These are phyloP conservation scores for Ceratothoa steindachneri DNA, from an alignment of 2,888 invertebrate genomes.

Conservation along the genomic window DNA sequence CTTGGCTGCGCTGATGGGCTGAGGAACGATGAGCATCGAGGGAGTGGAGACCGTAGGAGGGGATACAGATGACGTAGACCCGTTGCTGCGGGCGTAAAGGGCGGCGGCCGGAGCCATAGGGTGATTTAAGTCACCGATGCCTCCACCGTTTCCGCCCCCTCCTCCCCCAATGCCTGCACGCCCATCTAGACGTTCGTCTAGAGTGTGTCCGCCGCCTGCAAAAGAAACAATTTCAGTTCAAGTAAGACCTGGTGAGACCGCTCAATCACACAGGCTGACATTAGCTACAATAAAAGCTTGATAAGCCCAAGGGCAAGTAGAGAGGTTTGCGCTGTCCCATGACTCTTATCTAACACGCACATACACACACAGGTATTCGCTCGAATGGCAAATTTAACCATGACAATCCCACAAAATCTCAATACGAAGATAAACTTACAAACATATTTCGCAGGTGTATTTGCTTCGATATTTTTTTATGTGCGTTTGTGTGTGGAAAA, in stretches of 20 bases:
- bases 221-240: constrained; percentile 9
- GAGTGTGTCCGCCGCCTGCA: constrained; percentile 32
- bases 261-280: constrained; percentile 20
- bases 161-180: constrained; percentile 12
- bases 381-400: too few species aligned
- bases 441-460: too few species aligned
- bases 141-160: constrained; percentile 5
- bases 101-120: constrained; percentile 41
- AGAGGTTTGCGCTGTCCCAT: too few species aligned
- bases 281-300: not conserved
- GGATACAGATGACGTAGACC: constrained; percentile 41
- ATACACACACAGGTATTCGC: too few species aligned
- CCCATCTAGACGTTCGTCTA: constrained; percentile 41
- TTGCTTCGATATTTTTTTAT: too few species aligned
- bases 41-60: constrained; percentile 46
- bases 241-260: not conserved
- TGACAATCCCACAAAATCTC: too few species aligned
- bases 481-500: too few species aligned
- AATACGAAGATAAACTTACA: too few species aligned
- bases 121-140: constrained; percentile 21
- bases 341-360: too few species aligned
- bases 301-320: not conserved
- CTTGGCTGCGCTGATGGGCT: constrained; percentile 47
- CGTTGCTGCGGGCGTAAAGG: constrained; percentile 45
- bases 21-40: constrained; percentile 47